A percentile compares a stretch with the other conserved stretches of the same genome.
These are phyloP conservation scores for Pogonocichla stellata DNA, from an alignment of 2,113 vertebrate species.

Conservation along the genomic window DNA sequence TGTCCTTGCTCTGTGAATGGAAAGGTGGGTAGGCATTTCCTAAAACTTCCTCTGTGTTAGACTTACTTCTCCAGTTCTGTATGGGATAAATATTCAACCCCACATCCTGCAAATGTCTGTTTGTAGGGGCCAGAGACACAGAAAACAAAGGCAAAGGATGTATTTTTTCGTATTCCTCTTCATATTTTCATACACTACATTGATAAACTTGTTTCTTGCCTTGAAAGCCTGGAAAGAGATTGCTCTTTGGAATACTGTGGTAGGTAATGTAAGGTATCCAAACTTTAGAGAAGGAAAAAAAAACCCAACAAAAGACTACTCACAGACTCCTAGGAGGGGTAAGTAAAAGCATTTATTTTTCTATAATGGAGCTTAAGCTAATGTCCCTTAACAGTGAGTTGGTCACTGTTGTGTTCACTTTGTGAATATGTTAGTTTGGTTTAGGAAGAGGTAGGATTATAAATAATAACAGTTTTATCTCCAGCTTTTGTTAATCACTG, in stretches of 20 bases:
- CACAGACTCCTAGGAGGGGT: background rate
- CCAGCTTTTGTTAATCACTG: background rate
- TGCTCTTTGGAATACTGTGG: background rate
- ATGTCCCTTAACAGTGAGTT: background rate
- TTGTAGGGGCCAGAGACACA: background rate
- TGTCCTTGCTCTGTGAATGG: background rate
- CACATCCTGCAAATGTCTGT: background rate
- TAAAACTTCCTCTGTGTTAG: background rate
- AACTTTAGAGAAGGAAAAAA: background rate
- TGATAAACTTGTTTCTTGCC: background rate
- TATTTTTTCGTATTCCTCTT: background rate
- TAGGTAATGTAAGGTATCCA: background rate
- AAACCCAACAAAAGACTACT: rapidly evolving
- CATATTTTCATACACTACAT: background rate
- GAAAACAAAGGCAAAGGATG: background rate
- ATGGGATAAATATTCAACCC: background rate
- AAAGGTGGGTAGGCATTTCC: background rate
- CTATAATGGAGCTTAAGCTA: background rate
- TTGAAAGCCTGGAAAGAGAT: background rate
- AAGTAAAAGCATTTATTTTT: background rate
- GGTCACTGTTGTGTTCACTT: background rate
- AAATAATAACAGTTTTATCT: background rate
- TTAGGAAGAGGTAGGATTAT: background rate
- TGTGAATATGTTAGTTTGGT: background rate
- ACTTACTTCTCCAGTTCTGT: background rate